Percentiles rank a stretch among this genome's conserved stretches.
Conservation (phyloP, 1,140 invertebrate species). For the Drosophila santomea region DNA sequence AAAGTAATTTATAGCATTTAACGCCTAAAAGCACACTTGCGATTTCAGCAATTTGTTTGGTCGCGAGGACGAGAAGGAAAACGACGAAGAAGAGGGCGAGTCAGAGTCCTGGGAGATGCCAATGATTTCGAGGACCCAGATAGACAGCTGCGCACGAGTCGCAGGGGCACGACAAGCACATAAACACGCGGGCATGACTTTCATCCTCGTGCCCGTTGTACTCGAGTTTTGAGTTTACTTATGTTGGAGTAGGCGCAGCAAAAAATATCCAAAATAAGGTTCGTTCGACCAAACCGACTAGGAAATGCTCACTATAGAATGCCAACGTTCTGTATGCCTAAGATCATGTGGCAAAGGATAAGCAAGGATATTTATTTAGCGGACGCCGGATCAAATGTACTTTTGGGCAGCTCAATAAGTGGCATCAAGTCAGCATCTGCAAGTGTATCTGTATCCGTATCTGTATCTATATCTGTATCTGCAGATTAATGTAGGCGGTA, state of each 20-base stretch:
- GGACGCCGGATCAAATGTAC: too few species aligned
- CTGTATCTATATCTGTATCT: too few species aligned
- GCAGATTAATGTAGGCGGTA: background rate
- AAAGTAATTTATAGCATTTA: conserved; percentile 76
- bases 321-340: background rate
- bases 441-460: too few species aligned
- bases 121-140: conserved; percentile 19
- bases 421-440: too few species aligned
- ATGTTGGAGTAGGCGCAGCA: conserved; percentile 15
- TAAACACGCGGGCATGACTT: conserved; percentile 64
- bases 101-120: conserved; percentile 8
- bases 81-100: background rate
- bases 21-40: conserved; percentile 73
- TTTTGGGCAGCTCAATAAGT: too few species aligned
- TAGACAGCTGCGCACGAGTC: conserved; percentile 1
- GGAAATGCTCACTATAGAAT: background rate
- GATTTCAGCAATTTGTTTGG: conserved; percentile 68
- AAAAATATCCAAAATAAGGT: background rate
- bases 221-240: conserved; percentile 53
- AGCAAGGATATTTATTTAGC: too few species aligned
- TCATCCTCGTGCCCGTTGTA: background rate
- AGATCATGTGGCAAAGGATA: too few species aligned
- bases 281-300: background rate
- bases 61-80: background rate
- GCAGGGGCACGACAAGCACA: conserved; percentile 40